Percentiles rank a stretch among this genome's conserved stretches.
These are phyloP conservation scores for Ceyx cyanopectus DNA, from an alignment of 2,113 vertebrate genomes.

Conservation along the genomic window DNA sequence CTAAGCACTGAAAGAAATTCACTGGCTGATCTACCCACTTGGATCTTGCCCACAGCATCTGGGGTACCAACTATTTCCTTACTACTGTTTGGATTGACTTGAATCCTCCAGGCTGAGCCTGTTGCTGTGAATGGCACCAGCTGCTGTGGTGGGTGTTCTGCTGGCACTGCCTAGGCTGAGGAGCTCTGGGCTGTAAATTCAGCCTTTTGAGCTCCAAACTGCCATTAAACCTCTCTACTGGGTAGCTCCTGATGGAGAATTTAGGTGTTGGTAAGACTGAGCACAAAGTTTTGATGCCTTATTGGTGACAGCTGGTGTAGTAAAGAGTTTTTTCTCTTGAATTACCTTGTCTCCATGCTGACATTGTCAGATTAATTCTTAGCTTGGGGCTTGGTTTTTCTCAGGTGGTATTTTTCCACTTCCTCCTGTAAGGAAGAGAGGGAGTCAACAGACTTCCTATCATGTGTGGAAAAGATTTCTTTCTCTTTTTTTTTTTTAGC, in stretches of 20 bases:
- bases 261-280: not conserved
- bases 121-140: not conserved
- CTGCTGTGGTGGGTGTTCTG: not conserved
- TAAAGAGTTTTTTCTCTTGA: not conserved
- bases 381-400: not conserved
- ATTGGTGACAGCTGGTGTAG: not conserved
- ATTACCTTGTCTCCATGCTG: not conserved
- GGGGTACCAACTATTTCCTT: not conserved
- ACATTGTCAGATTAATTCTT: not conserved
- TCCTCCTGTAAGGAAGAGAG: not conserved
- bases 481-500: not conserved
- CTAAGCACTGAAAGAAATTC: not conserved
- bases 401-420: not conserved
- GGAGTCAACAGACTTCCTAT: not conserved
- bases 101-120: not conserved
- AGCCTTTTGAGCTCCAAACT: not conserved
- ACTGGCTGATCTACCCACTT: not conserved
- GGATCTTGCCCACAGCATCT: not conserved
- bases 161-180: not conserved
- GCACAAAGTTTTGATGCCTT: not conserved
- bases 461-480: not conserved
- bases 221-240: not conserved
- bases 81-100: not conserved
- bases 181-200: not conserved
- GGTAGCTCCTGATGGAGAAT: not conserved